Base-by-base conservation (phyloP, 2,113 vertebrate genomes). In the Spermophilus dauricus region DNA sequence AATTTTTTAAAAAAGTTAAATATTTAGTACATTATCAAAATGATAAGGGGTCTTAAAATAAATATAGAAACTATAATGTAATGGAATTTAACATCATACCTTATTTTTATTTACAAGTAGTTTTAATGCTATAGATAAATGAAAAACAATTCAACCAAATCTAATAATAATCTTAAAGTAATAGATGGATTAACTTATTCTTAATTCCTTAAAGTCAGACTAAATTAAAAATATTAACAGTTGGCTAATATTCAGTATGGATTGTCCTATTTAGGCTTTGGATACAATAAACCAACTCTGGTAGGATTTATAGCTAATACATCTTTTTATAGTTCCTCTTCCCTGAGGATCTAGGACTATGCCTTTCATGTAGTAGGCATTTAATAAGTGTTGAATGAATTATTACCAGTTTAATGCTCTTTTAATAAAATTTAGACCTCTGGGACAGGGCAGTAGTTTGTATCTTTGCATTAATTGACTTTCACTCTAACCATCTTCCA, bases 371-470 rank as follows among this genome's bases (percentile, higher is more conserved):
- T 81, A 91, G 32, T 1, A 82, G 70, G 18, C 56, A 89, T 92
- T 97, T 92, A 91, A 70, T 95, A 89, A 83, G 63, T 81, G 53
- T 91, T 67, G 48, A 95, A 82, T 89, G 37, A 93, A 83, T 75
- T 94, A 92, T 69, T 85, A n/a, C 73, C 56, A 87, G 53, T 77
- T 95, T 95, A 96, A 96, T 87, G 81, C 26, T 89, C 45, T 48
- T 73, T 86, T 89, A 91, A 84, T 95, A 95, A 92, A 92, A 69
- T 72, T 83, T 94, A 86, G 93, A 92, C 92, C 80, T 87, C 61
- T 96, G 76, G 51, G 95, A 93, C 67, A 22, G 51, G 37, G 42
- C 24, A 77, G 16, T 69, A 83, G 61, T 96, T 95, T 89, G 45
- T 85, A 73, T 97, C 42, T 86, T 96, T 82, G 67, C 26, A 26